Evolutionary conservation across 2,888 invertebrate species (phyloP).

Genomic region (Onchidella celtica): DNA sequence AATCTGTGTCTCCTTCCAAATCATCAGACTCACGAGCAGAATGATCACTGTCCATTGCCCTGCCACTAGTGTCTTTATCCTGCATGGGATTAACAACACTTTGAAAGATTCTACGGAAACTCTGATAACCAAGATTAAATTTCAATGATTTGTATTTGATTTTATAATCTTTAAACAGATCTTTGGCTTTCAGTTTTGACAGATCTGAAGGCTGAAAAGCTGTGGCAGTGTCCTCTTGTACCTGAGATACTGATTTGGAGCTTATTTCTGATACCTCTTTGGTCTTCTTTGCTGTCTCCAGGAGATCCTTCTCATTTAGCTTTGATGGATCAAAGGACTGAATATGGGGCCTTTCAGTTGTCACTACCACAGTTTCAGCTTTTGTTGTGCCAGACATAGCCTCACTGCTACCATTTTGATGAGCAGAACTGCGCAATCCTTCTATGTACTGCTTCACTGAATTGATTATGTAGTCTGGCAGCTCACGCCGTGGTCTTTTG

Average conservation of each 20-base stretch:
- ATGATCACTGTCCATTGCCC: not conserved
- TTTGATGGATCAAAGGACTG: no score
- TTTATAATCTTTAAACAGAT: conserved; percentile 36
- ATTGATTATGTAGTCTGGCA: conserved; percentile 10
- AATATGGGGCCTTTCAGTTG: no score
- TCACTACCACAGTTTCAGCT: not conserved
- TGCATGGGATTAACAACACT: conserved; percentile 9
- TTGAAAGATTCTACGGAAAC: conserved; percentile 36
- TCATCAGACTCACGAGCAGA: not conserved
- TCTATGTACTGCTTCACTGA: conserved; percentile 29
- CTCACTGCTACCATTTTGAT: no score
- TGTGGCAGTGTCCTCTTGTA: not conserved
- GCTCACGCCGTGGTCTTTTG: conserved; percentile 17
- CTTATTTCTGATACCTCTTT: not conserved
- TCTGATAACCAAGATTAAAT: conserved; percentile 40
- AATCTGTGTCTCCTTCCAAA: not conserved
- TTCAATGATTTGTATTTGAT: conserved; percentile 16
- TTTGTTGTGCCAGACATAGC: not conserved
- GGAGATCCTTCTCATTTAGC: no score
- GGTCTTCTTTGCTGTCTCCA: no score
- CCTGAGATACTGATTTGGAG: not conserved
- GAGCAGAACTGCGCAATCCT: not conserved
- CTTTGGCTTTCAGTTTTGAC: conserved; percentile 11
- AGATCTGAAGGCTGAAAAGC: no score
- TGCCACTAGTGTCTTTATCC: not conserved